These are phyloP conservation scores for Heliconius hermathena DNA, from an alignment of 1,140 invertebrate species.

Conservation along the genomic window DNA sequence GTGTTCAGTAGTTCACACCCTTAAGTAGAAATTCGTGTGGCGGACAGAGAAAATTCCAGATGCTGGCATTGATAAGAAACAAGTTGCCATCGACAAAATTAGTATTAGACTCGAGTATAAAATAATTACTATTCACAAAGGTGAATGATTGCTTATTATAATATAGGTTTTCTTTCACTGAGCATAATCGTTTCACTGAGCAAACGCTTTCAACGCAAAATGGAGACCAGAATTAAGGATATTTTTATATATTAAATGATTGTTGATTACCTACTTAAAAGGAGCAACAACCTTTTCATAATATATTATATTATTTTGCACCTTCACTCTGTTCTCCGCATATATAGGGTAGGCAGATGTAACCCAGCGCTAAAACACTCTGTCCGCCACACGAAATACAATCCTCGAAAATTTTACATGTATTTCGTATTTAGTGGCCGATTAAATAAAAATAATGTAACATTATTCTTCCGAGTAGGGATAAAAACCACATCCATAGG, in stretches of 20 bases:
- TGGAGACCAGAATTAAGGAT: not conserved
- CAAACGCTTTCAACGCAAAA: not conserved
- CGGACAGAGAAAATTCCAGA: not conserved
- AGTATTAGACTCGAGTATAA: not conserved
- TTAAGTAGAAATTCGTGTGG: too few species aligned
- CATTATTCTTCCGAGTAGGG: too few species aligned
- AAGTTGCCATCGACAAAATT: not conserved
- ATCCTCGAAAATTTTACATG: too few species aligned
- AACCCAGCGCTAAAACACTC: too few species aligned
- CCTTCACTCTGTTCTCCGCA: too few species aligned
- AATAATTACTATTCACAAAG: conserved; percentile 37
- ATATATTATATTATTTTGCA: too few species aligned
- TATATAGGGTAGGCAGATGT: too few species aligned
- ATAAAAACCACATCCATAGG: too few species aligned
- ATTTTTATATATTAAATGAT: not conserved
- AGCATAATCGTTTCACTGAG: conserved; percentile 25
- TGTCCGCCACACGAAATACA: too few species aligned
- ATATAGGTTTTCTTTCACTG: conserved; percentile 12
- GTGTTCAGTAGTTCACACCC: too few species aligned
- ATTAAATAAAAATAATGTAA: too few species aligned
- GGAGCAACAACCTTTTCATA: not conserved
- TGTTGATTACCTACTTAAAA: not conserved
- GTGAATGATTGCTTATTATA: conserved; percentile 13
- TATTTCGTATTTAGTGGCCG: too few species aligned
- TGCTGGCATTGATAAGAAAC: not conserved